A percentile compares a stretch with the other conserved stretches of the same genome.
These are phyloP conservation scores for Nematolebias whitei DNA, from an alignment of 2,113 vertebrate species.

Conservation along the genomic window DNA sequence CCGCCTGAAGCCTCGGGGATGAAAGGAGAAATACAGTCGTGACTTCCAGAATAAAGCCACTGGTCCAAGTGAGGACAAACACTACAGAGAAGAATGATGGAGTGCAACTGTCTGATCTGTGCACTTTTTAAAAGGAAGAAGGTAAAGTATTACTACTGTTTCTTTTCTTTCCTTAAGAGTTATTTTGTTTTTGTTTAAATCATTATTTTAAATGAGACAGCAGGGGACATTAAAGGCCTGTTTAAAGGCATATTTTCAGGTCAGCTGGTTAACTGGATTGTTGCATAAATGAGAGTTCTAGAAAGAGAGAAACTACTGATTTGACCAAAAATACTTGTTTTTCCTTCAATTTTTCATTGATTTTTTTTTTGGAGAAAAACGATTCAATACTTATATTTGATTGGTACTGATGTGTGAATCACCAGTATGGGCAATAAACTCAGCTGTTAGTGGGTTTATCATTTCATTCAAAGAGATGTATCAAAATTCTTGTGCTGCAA, in stretches of 20 bases:
- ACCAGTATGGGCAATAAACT: too few species aligned
- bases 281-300: background rate
- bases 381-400: too few species aligned
- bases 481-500: background rate
- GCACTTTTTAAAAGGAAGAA: slow-evolving; percentile 11
- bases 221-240: too few species aligned
- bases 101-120: slow-evolving; percentile 18
- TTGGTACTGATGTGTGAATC: too few species aligned
- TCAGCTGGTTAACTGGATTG: background rate
- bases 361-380: too few species aligned
- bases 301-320: too few species aligned
- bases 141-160: slow-evolving; percentile 11
- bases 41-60: slow-evolving; percentile 52
- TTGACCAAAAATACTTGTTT: too few species aligned
- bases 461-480: background rate
- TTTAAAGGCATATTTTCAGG: too few species aligned
- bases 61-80: slow-evolving; percentile 48
- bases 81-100: slow-evolving; percentile 24
- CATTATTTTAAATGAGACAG: too few species aligned
- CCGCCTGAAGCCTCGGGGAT: slow-evolving; percentile 43
- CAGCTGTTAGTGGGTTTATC: background rate
- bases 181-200: slow-evolving; percentile 1
- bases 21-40: slow-evolving; percentile 46
- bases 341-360: too few species aligned
- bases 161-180: slow-evolving; percentile 1